Base-by-base conservation (phyloP, 2,888 invertebrate species). In the Acleris sparsana region DNA sequence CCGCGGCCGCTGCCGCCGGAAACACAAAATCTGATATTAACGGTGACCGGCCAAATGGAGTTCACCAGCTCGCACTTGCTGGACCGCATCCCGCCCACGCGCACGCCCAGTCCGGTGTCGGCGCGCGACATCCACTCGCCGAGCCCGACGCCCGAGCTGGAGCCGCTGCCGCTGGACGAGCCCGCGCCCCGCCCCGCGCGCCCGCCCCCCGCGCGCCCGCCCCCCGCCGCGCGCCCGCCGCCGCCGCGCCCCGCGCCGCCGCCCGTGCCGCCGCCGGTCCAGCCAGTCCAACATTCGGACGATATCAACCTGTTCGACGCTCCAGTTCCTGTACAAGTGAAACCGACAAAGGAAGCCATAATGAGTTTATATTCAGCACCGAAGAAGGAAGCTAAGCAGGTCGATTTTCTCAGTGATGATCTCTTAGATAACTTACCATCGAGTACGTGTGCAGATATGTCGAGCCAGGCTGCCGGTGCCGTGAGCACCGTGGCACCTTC, bases 21-120 rank as follows among this genome's bases (percentile, higher is more conserved):
- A 84, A 97, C 97, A 0, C 97, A 97, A 88, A 97, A 97, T 79
- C 90, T 98, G 22, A 95, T 97, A 56, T 93, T 96, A 72, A 96
- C 96, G 43, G 97, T 97, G 1, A 97, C 97, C 46, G 97, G 97
- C 2, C 97, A 97, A 63, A 95, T 97, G 95, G 97, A 98, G 79
- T 96, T 97, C 58, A 96, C 97, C 0, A 97, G 97, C 74, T 96
- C 96, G 4, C 96, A 97, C 79, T 88, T 98, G 61, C 86, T 97
- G 63, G 97, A 97, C 73, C 95, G 97, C 68, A 94, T 97, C 69
- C 96, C 97, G 60, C 96, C 95, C 5, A 97, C 97, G 0, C 94
- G 97, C 72, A 97, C 97, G 1, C 97, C 97, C 0, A 97, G 97
- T 83, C 97, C 97, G 0, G 96, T 97, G 0, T 95, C 97, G 11